Base-by-base conservation (phyloP, 2,797 vertebrate genomes). In the Eidolon dupreanum region DNA sequence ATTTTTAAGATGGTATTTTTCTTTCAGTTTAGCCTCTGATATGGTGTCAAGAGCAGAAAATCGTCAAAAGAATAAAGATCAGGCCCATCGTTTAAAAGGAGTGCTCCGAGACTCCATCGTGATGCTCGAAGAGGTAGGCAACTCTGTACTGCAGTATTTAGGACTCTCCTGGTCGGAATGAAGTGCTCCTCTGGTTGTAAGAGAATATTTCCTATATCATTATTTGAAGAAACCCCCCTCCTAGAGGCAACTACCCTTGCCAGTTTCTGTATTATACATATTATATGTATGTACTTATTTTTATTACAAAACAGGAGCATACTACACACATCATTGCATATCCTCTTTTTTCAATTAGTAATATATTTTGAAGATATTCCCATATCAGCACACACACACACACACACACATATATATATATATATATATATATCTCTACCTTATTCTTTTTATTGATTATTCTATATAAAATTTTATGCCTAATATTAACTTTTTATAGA, bases 21-120 rank as follows among this genome's bases (percentile, higher is more conserved):
- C 79, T 98, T 98, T 71, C 98, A 99, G 99, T 97, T 96, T 99
- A 92, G 97, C 97, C 5, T 95, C 99, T 88, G 98, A 99, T 89
- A 98, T 97, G 70, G 97, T 98, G 68, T 97, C 99, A 43, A 98
- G 98, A 97, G 98, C 96, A 83, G 98, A 98, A 71, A 93, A 98
- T 9, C 97, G 88, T 36, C 98, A 97, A 0, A 98, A 98, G 49
- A 97, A 98, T 71, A 97, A 98, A 98, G 96, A 99, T 98, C 93
- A 98, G 92, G 85, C 98, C 97, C 89, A 98, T 98, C 98, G 93
- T 3, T 97, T 99, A 89, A 99, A 99, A 98, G 98, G 98, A 20
- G 99, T 99, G 31, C 98, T 99, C 38, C 99, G 98, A 98, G 99
- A 99, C 96, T 99, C 99, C 28, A 99, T 99, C 81, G 98, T 99